A percentile compares a stretch with the other conserved stretches of the same genome.
These are phyloP conservation scores for Agonopterix subpropinquella DNA, from an alignment of 2,888 invertebrate genomes.

Conservation along the genomic window DNA sequence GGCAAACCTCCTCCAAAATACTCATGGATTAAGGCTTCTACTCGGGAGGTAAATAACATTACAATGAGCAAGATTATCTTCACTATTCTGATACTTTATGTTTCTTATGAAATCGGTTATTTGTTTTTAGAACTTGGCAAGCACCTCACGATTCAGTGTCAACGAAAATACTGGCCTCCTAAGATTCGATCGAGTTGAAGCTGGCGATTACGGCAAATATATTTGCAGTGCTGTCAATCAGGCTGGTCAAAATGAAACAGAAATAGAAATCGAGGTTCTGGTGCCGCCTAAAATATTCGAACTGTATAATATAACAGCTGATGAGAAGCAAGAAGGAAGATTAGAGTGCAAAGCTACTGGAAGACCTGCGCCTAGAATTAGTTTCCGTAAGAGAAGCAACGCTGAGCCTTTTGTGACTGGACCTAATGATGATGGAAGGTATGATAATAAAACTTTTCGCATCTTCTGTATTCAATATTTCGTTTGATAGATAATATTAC, in stretches of 20 bases:
- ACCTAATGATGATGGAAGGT: conserved; percentile 77
- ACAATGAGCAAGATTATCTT: conserved; percentile 1
- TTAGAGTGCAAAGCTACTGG: conserved; percentile 87
- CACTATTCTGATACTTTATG: no score
- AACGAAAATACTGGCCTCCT: conserved; percentile 82
- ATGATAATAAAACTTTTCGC: conserved; percentile 5
- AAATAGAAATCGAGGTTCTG: conserved; percentile 81
- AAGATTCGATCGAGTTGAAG: conserved; percentile 83
- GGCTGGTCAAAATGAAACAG: conserved; percentile 82
- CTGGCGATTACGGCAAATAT: conserved; percentile 87
- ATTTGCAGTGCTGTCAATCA: conserved; percentile 87
- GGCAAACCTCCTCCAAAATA: conserved; percentile 91
- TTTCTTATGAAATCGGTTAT: background rate
- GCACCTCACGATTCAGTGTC: conserved; percentile 78
- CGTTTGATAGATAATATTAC: no score
- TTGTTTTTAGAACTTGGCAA: conserved; percentile 78
- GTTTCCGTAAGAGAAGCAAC: conserved; percentile 85
- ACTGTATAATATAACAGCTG: conserved; percentile 81
- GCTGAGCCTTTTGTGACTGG: conserved; percentile 79
- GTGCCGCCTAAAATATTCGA: conserved; percentile 89
- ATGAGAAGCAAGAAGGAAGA: conserved; percentile 77
- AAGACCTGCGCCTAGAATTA: conserved; percentile 85
- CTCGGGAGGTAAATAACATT: conserved; percentile 66
- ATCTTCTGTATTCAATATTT: background rate
- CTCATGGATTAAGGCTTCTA: conserved; percentile 87